Evolutionary conservation across 2,113 vertebrate genomes (phyloP).

Genomic region (Aphyosemion australe): DNA sequence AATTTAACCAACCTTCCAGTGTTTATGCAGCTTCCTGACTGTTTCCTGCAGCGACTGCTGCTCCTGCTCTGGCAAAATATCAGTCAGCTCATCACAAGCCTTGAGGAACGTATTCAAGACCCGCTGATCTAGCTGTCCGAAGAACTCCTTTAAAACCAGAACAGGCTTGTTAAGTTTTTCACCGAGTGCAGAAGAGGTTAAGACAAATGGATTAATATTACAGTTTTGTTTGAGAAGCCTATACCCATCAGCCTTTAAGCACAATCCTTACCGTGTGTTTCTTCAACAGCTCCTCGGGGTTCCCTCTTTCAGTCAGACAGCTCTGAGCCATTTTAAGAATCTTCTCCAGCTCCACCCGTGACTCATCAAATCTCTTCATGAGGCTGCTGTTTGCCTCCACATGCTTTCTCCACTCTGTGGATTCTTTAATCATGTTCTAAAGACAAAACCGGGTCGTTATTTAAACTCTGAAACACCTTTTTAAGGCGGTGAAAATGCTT

Average conservation of each 20-base stretch:
- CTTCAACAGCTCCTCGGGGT: conserved; percentile 90
- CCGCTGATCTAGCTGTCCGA: conserved; percentile 91
- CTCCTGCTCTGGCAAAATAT: conserved; percentile 95
- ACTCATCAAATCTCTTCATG: conserved; percentile 97
- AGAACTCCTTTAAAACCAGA: conserved; percentile 86
- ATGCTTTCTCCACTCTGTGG: conserved; percentile 91
- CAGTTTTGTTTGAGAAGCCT: too few species aligned
- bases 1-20: conserved; percentile 90
- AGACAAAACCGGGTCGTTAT: conserved; percentile 23
- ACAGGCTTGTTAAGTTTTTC: not conserved
- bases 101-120: conserved; percentile 94
- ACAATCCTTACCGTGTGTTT: conserved; percentile 87
- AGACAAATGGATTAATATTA: too few species aligned
- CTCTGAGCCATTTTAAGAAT: conserved; percentile 87
- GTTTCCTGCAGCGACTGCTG: conserved; percentile 94
- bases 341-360: conserved; percentile 91
- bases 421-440: conserved; percentile 89
- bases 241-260: too few species aligned
- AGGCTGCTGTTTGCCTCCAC: conserved; percentile 92
- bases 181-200: too few species aligned
- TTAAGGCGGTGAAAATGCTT: not conserved
- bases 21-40: conserved; percentile 91
- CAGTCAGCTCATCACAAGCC: conserved; percentile 96
- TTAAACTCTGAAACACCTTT: fast-evolving
- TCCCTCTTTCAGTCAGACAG: conserved; percentile 88